phyloP scores from a whole-genome alignment of 2,888 invertebrate species.

The Limnephilus rhombicus region DNA sequence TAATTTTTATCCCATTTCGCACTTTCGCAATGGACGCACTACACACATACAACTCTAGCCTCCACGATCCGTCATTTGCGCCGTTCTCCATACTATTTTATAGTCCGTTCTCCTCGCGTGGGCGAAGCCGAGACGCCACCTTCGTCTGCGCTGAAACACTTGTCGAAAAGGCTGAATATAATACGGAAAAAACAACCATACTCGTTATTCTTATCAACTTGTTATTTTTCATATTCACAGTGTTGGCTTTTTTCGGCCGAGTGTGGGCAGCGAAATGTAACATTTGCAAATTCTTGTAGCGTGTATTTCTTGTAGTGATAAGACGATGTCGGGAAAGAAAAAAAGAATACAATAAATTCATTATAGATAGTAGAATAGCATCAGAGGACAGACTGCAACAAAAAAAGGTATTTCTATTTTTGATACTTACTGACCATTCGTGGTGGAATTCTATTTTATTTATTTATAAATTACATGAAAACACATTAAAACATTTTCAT shows the following conservation, averaged over 20 bases:
- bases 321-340: background rate
- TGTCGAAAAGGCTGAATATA: constrained; percentile 11
- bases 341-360: background rate
- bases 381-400: background rate
- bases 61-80: background rate
- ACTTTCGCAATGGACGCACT: constrained; percentile 24
- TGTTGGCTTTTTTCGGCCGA: background rate
- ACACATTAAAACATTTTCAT: too few relatives aligned
- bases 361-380: background rate
- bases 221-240: constrained; percentile 8
- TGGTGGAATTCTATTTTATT: too few relatives aligned
- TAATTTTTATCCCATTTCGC: background rate
- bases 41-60: background rate
- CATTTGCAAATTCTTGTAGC: background rate
- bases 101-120: background rate
- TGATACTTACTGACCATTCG: too few relatives aligned
- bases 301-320: constrained; percentile 1
- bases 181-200: background rate
- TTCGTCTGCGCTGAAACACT: constrained; percentile 26
- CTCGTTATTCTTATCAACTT: constrained; percentile 12
- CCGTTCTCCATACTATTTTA: constrained; percentile 22
- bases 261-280: background rate
- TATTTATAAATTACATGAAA: too few relatives aligned
- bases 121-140: constrained; percentile 30
- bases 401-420: background rate